These are phyloP conservation scores for Carassius gibelio DNA, from an alignment of 2,113 vertebrate genomes.

Conservation along the genomic window DNA sequence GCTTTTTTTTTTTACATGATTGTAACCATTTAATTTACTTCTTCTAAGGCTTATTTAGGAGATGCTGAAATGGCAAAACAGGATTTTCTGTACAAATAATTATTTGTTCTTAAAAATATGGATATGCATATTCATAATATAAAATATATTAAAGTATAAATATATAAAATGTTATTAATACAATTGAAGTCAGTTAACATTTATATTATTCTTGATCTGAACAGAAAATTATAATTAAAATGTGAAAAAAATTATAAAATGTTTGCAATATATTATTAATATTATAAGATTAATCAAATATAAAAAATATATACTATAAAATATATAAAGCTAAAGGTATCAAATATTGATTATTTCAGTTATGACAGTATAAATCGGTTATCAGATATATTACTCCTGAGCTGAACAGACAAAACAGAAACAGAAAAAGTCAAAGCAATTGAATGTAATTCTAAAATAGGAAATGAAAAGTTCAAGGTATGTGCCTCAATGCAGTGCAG, in stretches of 20 bases:
- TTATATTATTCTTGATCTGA: conserved; percentile 33
- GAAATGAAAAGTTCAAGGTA: conserved; percentile 41
- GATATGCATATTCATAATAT: too few relatives aligned
- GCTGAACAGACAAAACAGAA: neutral
- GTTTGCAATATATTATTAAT: neutral
- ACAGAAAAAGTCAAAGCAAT: neutral
- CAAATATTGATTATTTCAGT: neutral
- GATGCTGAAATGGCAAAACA: too few relatives aligned
- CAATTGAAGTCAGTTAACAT: neutral
- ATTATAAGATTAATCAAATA: too few relatives aligned
- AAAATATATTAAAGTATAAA: too few relatives aligned
- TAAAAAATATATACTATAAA: neutral
- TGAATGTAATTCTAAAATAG: conserved; percentile 63
- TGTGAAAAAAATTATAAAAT: neutral
- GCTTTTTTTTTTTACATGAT: too few relatives aligned
- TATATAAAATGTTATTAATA: too few relatives aligned
- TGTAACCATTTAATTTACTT: too few relatives aligned
- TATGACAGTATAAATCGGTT: neutral
- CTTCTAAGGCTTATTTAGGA: too few relatives aligned
- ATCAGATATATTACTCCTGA: neutral
- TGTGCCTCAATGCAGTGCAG: conserved; percentile 54
- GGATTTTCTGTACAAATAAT: too few relatives aligned
- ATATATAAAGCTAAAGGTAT: neutral
- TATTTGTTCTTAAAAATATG: too few relatives aligned
- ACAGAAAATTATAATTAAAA: conserved; percentile 9